Base-by-base conservation (phyloP, 2,113 vertebrate genomes). In the Atrichornis clamosus region DNA sequence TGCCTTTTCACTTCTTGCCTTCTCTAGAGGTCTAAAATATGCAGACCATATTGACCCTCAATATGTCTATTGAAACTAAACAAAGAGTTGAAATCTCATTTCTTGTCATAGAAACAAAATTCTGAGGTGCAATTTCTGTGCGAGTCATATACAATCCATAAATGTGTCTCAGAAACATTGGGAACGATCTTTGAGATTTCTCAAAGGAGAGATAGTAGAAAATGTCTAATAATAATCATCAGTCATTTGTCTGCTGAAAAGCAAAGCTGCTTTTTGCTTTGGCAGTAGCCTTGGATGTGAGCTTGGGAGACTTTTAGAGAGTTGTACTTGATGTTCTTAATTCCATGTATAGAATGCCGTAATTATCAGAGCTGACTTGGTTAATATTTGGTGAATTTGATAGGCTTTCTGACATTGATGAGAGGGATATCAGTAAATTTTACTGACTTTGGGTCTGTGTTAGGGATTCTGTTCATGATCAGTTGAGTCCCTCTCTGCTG, bases 61-160 rank as follows among this genome's bases (percentile, higher is more conserved):
- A 1, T 93, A 49, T 26, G 15, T 69, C 82, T 93, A 11, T 7
- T 91, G 58, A 76, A 93, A 86, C 73, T 42, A 56, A 86, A 91
- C 26, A 87, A 37, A 58, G 87, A 60, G 41, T 18, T 19, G 23
- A 74, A 84, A 79, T 81, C 46, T 91, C 84, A 87, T 69, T 86
- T 90, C 83, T 92, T 97, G 87, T 84, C 77, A 75, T 11, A 60
- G 79, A 93, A 96, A 88, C 70, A 91, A 72, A 95, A 81, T 91
- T 81, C 67, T 35, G 55, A 80, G 26, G 21, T 83, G 75, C 42
- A 93, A 16, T 92, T 89, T 95, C 77, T 83, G 70, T 41, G 52
- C 68, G 23, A 94, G 70, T 32, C 62, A 28, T 74, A 82, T 28
- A 47, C 75, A 53, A 37, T 73, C 90, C 41, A 50, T 80, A 90